These are phyloP conservation scores for Neomonachus schauinslandi DNA, from an alignment of 2,113 vertebrate genomes.

Conservation along the genomic window DNA sequence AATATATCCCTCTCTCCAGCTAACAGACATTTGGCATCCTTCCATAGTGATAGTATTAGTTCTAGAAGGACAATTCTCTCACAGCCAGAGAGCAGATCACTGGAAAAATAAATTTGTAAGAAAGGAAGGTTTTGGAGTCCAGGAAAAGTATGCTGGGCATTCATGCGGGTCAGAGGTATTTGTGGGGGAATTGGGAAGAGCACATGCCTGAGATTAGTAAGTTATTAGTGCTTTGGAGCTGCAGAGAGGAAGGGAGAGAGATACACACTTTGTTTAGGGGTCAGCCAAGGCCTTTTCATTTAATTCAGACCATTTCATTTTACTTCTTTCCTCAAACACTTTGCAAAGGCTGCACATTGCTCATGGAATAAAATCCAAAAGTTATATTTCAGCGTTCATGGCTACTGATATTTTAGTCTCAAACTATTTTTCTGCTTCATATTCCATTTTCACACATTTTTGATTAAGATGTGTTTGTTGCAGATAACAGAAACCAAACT, in stretches of 20 bases:
- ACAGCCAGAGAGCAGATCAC: neutral
- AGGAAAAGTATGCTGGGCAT: neutral
- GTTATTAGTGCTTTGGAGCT: neutral
- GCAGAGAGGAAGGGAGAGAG: neutral
- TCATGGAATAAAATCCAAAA: neutral
- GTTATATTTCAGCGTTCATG: neutral
- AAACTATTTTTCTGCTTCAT: neutral
- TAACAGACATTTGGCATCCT: constrained; percentile 38
- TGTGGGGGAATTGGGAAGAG: neutral
- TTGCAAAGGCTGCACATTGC: neutral
- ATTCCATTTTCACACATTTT: neutral
- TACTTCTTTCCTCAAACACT: neutral
- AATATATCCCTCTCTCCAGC: neutral
- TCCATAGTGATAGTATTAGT: neutral
- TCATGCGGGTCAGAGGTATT: neutral
- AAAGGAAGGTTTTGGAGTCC: neutral
- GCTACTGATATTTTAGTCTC: constrained; percentile 17
- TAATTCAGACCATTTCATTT: neutral
- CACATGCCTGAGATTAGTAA: neutral
- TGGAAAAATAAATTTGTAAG: neutral
- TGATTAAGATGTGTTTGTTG: neutral
- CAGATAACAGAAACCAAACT: constrained; percentile 3
- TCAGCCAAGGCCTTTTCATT: neutral
- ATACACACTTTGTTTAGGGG: neutral
- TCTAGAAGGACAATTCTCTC: constrained; percentile 34